Evolutionary conservation across 1,140 invertebrate species (phyloP).

Genomic region (Trachelipus rathkii): DNA sequence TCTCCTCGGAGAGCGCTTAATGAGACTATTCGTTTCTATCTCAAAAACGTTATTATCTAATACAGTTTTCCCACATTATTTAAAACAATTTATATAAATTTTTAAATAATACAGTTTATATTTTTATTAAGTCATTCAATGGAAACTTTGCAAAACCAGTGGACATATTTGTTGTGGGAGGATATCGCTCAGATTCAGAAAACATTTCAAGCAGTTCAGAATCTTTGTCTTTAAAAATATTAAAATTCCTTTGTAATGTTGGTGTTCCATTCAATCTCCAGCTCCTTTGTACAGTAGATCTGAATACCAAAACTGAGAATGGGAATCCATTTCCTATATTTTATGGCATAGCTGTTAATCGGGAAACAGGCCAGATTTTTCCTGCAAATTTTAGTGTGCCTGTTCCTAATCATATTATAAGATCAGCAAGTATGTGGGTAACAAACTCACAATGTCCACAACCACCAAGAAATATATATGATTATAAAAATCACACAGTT

Average conservation of each 20-base stretch:
- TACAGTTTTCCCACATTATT: too few relatives aligned
- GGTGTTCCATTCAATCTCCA: slow-evolving; percentile 31
- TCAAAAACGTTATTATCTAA: too few relatives aligned
- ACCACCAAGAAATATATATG: slow-evolving; percentile 25
- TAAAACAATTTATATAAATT: too few relatives aligned
- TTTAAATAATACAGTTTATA: too few relatives aligned
- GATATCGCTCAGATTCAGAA: slow-evolving; percentile 31
- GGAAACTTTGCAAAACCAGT: slow-evolving; percentile 3
- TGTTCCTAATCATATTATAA: slow-evolving; percentile 34
- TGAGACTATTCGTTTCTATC: too few relatives aligned
- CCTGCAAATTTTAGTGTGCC: slow-evolving; percentile 40
- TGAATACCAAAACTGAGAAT: slow-evolving; percentile 34
- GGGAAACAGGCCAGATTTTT: slow-evolving; percentile 27
- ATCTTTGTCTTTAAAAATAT: slow-evolving; percentile 37
- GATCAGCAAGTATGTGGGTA: slow-evolving; percentile 41
- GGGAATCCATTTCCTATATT: slow-evolving; percentile 34
- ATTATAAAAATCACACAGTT: slow-evolving; percentile 27
- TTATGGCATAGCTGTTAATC: slow-evolving; percentile 39
- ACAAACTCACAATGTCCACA: background rate
- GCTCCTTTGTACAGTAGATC: slow-evolving; percentile 34
- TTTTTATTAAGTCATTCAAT: too few relatives aligned
- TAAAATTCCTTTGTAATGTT: slow-evolving; percentile 33
- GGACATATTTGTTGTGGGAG: slow-evolving; percentile 43
- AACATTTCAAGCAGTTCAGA: slow-evolving; percentile 33
- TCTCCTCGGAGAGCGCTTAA: too few relatives aligned